Evolutionary conservation across 2,797 vertebrate genomes (phyloP), one percentile per base, ranked within the genome.

Genomic region (Silurus aristotelis): DNA sequence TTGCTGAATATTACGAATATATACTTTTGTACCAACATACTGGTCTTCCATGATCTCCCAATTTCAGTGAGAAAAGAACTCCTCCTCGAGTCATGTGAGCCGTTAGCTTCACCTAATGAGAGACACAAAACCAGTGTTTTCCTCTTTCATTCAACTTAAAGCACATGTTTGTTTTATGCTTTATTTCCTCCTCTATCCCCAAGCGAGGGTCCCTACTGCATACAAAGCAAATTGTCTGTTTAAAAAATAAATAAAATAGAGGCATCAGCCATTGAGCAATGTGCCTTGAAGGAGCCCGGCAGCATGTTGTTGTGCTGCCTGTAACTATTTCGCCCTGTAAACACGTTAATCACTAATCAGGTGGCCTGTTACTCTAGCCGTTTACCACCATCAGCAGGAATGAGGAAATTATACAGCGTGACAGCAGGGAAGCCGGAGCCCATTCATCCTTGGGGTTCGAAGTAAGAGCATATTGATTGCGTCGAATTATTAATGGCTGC

Each of bases 321-420:
- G 89, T 87, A 91, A 92, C 91, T 87, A 86, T 92, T 89, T 90
- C 15, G 31, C 89, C 84, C 83, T 87, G 91, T 94, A 93, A 94
- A 94, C 93, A 93, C 93, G 92, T 93, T 92, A 94, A 94, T 94
- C 93, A 93, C 92, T 91, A 94, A 93, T 94, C 93, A 92, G 89
- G 88, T 73, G 83, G 87, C 87, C 89, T 87, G 85, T 92, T 93
- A 91, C 91, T 92, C 91, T 90, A 87, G 83, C 88, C 90, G 89
- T 88, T 89, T 89, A 87, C 88, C 88, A 87, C 90, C 92, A 91
- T 94, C 92, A 91, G 89, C 43, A 75, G 83, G 77, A 94, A 95
- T 93, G 92, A 89, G 91, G 87, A 92, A 93, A 94, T 94, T 93
- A 94, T 93, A 90, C 93, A 88, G 90, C 14, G 58, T 87, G 89